Base-by-base conservation (phyloP, 1,140 invertebrate species). In the Sitobion miscanthi region DNA sequence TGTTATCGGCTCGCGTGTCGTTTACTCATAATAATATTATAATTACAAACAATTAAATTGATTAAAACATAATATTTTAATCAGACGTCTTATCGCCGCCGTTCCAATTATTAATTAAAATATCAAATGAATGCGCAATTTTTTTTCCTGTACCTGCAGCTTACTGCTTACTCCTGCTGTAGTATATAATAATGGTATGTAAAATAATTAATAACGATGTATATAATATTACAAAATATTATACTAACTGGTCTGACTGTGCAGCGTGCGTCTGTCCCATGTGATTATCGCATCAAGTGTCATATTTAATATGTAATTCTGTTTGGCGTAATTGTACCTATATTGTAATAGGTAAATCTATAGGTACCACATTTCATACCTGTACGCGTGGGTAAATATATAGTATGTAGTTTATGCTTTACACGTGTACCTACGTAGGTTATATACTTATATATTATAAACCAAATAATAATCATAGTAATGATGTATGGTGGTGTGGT, bases 21-120 rank as follows among this genome's bases (percentile, higher is more conserved):
- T 85, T 54, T 47, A 7, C 91, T 93, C 91, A n/a, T 93, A 93
- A 93, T 42, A 85, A 54, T 83, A 85, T 93, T 93, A 85, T 85
- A 93, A 93, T 85, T 54, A 93, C 47, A 49, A 85, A 93, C 91
- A 93, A 93, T 93, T 93, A 93, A 93, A 93, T 93, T 93, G 91
- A 93, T 93, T 93, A 93, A 93, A 93, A 93, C 91, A 93, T 85
- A 93, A 93, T 93, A 93, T 93, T 93, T 85, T 93, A 93, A 85
- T 93, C 69, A 54, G n/a, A 5, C 77, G 45, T 85, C 91, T 93
- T 93, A 93, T 93, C 91, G 82, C 91, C 82, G 23, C 49, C 82
- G 82, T 93, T 93, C 82, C 91, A 93, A 85, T 93, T 93, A 93
- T 83, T 93, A 93, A 93, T 93, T 93, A 93, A 83, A 93, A 93